phyloP scores from a whole-genome alignment of 2,888 invertebrate genomes.

The Pantelozetes paolii region DNA sequence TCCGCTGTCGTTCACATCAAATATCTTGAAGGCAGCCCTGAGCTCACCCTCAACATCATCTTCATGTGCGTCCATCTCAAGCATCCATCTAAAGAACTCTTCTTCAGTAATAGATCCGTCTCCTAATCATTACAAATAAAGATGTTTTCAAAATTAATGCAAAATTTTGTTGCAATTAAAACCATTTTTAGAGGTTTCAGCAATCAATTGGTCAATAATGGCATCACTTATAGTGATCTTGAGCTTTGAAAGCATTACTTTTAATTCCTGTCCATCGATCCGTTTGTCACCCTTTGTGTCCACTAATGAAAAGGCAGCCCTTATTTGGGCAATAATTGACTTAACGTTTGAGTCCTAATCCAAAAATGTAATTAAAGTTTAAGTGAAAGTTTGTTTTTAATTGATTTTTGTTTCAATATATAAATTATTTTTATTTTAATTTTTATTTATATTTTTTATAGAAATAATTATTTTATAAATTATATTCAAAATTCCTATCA shows the following conservation, averaged over 20 bases:
- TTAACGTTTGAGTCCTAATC: background rate
- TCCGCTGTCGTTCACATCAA: background rate
- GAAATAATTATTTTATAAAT: too few species aligned
- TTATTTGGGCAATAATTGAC: slow-evolving; percentile 18
- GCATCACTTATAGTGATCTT: slow-evolving; percentile 21
- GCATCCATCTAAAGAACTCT: slow-evolving; percentile 29
- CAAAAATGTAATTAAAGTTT: background rate
- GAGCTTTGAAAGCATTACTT: slow-evolving; percentile 3
- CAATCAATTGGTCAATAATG: slow-evolving; percentile 19
- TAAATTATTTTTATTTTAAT: too few species aligned
- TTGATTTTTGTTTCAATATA: too few species aligned
- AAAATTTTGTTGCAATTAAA: background rate
- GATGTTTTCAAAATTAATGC: background rate
- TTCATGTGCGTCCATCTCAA: slow-evolving; percentile 13
- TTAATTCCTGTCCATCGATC: slow-evolving; percentile 16
- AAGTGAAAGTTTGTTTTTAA: too few species aligned
- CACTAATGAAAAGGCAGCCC: slow-evolving; percentile 25
- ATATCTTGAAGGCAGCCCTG: slow-evolving; percentile 12
- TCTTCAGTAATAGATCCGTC: slow-evolving; percentile 24
- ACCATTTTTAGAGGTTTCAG: slow-evolving; percentile 11
- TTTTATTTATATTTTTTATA: too few species aligned
- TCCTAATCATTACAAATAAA: background rate
- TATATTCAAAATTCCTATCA: too few species aligned
- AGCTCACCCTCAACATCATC: slow-evolving; percentile 25
- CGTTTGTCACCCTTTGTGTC: background rate